phyloP scores from a whole-genome alignment of 2,888 invertebrate genomes.

The Cryptocheilus praepositus region DNA sequence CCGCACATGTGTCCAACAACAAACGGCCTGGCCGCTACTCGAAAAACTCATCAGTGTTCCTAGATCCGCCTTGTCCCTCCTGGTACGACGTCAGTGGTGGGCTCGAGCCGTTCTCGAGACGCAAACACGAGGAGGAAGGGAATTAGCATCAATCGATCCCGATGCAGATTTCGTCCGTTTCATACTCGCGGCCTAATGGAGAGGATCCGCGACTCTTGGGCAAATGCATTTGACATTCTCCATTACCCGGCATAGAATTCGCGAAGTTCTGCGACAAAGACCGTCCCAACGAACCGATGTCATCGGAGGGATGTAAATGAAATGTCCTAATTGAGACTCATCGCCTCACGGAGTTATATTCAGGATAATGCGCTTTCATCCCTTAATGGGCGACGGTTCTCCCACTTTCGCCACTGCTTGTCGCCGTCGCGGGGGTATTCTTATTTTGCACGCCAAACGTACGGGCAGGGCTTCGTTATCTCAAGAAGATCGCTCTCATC shows the following conservation, averaged over 20 bases:
- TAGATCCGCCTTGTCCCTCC: conserved; percentile 50
- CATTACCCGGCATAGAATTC: too few relatives aligned
- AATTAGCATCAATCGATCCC: neutral
- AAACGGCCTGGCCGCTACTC: conserved; percentile 59
- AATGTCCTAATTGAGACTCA: conserved; percentile 12
- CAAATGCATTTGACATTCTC: too few relatives aligned
- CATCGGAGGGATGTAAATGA: conserved; percentile 4
- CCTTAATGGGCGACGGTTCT: conserved; percentile 19
- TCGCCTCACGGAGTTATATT: neutral
- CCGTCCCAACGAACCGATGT: neutral
- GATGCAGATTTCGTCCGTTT: too few relatives aligned
- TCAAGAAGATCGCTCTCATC: conserved; percentile 43
- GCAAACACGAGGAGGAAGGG: neutral
- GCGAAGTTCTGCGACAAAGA: too few relatives aligned
- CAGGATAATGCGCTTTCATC: conserved; percentile 9
- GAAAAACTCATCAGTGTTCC: conserved; percentile 67
- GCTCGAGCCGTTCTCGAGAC: conserved; percentile 23
- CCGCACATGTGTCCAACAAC: conserved; percentile 56
- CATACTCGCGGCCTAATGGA: neutral
- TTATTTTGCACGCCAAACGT: conserved; percentile 25
- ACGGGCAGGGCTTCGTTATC: conserved; percentile 44
- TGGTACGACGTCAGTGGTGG: conserved; percentile 30
- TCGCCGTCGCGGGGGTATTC: conserved; percentile 29
- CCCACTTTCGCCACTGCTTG: too few relatives aligned
- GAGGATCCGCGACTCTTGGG: too few relatives aligned